Evolutionary conservation across 2,888 invertebrate genomes (phyloP).

Genomic region (Hypercompe scribonia): DNA sequence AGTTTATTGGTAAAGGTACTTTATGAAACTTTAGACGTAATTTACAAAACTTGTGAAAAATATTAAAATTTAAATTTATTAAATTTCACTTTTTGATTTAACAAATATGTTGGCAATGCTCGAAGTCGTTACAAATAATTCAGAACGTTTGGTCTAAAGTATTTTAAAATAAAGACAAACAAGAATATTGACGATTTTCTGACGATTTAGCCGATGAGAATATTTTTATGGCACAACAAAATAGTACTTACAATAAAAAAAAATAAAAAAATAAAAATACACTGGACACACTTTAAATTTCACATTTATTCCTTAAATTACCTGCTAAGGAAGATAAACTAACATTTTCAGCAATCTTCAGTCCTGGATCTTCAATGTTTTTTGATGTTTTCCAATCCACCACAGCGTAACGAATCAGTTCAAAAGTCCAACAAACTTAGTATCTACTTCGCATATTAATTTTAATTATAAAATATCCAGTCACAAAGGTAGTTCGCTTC

Average conservation of each 20-base stretch:
- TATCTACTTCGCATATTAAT: constrained; percentile 52
- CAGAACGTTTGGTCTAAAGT: not conserved
- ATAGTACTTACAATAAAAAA: not conserved
- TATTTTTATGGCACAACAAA: not conserved
- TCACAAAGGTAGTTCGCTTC: constrained; percentile 62
- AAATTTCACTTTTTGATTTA: not conserved
- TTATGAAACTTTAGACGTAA: not conserved
- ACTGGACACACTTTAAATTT: constrained; percentile 9
- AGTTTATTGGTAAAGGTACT: not conserved
- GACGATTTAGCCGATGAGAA: constrained; percentile 18
- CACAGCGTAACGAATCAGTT: constrained; percentile 64
- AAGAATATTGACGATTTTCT: not conserved
- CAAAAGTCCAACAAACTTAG: constrained; percentile 59
- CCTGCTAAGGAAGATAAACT: constrained; percentile 39
- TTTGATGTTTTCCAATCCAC: constrained; percentile 53
- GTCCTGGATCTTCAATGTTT: constrained; percentile 37
- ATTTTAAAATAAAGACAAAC: not conserved
- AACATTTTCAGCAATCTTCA: constrained; percentile 35
- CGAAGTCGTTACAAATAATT: not conserved
- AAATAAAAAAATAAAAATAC: constrained; percentile 9
- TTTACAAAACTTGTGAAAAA: not conserved
- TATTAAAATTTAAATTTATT: not conserved
- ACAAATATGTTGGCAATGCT: not conserved
- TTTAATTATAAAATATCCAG: constrained; percentile 57
- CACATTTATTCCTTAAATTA: constrained; percentile 35